Conservation (phyloP, 2,797 vertebrate genomes). For the Poliocrania exsul region DNA sequence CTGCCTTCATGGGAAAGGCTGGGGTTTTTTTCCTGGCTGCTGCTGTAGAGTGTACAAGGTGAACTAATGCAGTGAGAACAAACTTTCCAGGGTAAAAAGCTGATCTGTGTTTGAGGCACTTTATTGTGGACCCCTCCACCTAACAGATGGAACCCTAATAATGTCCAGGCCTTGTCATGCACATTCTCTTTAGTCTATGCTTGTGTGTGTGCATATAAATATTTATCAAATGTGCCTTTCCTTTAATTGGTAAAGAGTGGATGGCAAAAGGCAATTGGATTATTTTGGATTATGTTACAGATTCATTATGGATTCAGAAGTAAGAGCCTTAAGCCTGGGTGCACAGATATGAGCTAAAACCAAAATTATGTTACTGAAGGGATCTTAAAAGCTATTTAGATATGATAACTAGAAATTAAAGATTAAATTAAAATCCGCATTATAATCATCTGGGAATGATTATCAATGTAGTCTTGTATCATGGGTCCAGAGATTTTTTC, state of each 20-base stretch:
- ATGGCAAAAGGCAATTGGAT: neutral
- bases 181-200: neutral
- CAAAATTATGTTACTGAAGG: neutral
- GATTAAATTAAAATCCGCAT: slow-evolving; percentile 16
- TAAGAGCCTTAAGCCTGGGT: neutral
- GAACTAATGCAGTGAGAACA: neutral
- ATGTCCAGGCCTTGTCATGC: neutral
- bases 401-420: slow-evolving; percentile 24
- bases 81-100: neutral
- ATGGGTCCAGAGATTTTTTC: neutral
- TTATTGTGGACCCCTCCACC: neutral
- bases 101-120: neutral
- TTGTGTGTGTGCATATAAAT: neutral
- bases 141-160: neutral
- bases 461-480: slow-evolving; percentile 27
- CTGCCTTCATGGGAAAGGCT: neutral
- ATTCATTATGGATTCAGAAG: neutral
- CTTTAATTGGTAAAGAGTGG: neutral
- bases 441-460: slow-evolving; percentile 32
- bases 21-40: neutral
- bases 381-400: slow-evolving; percentile 14
- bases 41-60: neutral
- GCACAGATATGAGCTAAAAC: neutral
- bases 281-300: neutral
- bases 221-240: neutral